Percentiles rank a stretch among this genome's conserved stretches.
These are phyloP conservation scores for Synergus japonicus DNA, from an alignment of 2,888 invertebrate genomes.

Conservation along the genomic window DNA sequence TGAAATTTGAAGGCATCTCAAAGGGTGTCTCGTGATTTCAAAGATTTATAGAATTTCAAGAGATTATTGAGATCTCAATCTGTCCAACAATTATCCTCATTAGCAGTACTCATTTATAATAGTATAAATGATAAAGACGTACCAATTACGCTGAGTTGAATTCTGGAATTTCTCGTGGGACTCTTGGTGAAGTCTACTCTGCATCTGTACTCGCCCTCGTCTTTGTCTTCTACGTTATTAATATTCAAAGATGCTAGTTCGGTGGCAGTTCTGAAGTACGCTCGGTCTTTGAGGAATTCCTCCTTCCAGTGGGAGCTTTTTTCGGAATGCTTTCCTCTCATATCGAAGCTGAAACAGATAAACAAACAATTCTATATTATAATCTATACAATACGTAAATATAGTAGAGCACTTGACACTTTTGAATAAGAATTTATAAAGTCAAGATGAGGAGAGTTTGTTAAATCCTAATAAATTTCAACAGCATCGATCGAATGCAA, in stretches of 20 bases:
- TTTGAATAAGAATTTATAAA: not conserved
- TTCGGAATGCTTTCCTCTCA: conserved; percentile 80
- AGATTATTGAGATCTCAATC: too few relatives aligned
- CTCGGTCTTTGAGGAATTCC: conserved; percentile 82
- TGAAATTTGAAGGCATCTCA: too few relatives aligned
- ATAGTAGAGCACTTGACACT: not conserved
- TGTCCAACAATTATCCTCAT: too few relatives aligned
- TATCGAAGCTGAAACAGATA: conserved; percentile 83
- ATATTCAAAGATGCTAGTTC: conserved; percentile 85
- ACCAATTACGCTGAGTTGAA: conserved; percentile 88
- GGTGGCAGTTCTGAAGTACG: conserved; percentile 84
- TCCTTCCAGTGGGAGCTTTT: conserved; percentile 86
- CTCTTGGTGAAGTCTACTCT: conserved; percentile 89
- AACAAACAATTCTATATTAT: conserved; percentile 51
- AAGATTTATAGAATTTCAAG: too few relatives aligned
- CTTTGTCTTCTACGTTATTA: conserved; percentile 82
- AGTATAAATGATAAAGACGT: conserved; percentile 68
- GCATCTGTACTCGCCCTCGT: conserved; percentile 89
- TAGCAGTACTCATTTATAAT: too few relatives aligned
- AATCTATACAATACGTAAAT: not conserved
- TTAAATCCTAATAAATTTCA: not conserved
- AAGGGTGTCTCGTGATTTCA: too few relatives aligned
- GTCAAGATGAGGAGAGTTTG: too few relatives aligned
- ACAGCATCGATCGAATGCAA: not conserved
- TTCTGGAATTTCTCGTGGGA: conserved; percentile 87